These are phyloP conservation scores for Microcaecilia unicolor DNA, from an alignment of 2,797 vertebrate species.

Conservation along the genomic window DNA sequence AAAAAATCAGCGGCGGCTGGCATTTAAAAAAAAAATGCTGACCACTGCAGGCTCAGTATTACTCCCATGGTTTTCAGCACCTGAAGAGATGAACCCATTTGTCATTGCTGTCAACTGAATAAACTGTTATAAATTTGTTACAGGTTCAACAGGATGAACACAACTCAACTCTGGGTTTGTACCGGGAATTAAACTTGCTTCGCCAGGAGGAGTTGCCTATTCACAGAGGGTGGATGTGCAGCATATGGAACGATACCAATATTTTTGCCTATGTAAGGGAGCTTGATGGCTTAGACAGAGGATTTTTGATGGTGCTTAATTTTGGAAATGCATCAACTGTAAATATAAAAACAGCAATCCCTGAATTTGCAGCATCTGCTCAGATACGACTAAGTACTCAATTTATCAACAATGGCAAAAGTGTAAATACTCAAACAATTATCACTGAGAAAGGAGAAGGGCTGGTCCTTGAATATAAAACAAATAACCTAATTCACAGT, in stretches of 20 bases:
- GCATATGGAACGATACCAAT: conserved; percentile 49
- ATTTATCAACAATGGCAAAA: conserved; percentile 20
- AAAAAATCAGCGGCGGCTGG: no score
- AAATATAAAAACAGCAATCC: conserved; percentile 55
- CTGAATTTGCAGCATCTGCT: conserved; percentile 56
- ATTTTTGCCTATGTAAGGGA: conserved; percentile 77
- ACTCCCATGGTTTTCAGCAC: no score
- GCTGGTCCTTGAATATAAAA: conserved; percentile 70
- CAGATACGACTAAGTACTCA: conserved; percentile 68
- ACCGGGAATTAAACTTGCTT: conserved; percentile 64
- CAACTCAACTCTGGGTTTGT: conserved; percentile 67
- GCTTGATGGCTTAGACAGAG: conserved; percentile 67
- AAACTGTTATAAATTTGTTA: no score
- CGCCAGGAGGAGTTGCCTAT: conserved; percentile 61
- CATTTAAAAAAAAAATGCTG: no score
- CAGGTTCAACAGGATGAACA: conserved; percentile 62
- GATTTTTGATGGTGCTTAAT: conserved; percentile 81
- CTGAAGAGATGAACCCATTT: no score
- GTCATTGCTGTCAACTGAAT: no score
- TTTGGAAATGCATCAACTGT: conserved; percentile 54
- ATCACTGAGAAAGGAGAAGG: conserved; percentile 70
- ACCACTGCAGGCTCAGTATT: no score
- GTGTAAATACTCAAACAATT: conserved; percentile 46
- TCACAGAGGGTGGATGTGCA: conserved; percentile 85
- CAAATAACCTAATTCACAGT: conserved; percentile 48